A percentile compares a stretch with the other conserved stretches of the same genome.
These are phyloP conservation scores for Cathartes aura DNA, from an alignment of 2,113 vertebrate genomes.

Conservation along the genomic window DNA sequence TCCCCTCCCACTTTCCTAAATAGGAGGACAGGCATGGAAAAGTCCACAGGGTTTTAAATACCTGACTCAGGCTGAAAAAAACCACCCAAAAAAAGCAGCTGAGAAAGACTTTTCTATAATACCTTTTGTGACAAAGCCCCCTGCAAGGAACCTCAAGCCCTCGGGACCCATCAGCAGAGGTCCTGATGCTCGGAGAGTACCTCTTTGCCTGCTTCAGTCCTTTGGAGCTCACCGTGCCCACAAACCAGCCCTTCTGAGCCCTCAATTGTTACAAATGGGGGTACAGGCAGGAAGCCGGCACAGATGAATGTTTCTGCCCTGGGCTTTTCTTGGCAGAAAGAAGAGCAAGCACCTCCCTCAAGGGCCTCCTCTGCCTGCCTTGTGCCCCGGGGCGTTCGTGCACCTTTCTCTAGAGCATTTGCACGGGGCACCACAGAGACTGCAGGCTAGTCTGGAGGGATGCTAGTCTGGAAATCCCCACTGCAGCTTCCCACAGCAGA, in stretches of 20 bases:
- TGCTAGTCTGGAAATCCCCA: background rate
- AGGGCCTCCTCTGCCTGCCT: background rate
- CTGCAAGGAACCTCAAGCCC: background rate
- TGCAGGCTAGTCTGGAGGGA: background rate
- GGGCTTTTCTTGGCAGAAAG: background rate
- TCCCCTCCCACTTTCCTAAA: background rate
- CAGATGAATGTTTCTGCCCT: background rate
- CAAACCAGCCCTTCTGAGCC: background rate
- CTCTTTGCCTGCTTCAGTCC: background rate
- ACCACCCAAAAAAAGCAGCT: background rate
- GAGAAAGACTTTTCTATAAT: background rate
- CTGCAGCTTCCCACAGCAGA: background rate
- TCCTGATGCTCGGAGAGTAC: background rate
- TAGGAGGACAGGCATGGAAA: background rate
- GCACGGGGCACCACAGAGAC: background rate
- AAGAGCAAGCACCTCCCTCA: constrained; percentile 1
- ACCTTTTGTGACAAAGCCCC: background rate
- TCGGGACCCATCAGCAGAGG: background rate
- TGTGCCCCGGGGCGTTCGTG: background rate
- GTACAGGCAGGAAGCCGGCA: background rate
- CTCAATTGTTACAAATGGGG: rapidly evolving
- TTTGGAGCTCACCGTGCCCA: background rate
- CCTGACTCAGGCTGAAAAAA: background rate
- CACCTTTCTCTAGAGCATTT: constrained; percentile 24
- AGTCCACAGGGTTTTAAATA: background rate